These are phyloP conservation scores for Adelges cooleyi DNA, from an alignment of 1,140 invertebrate genomes.

Conservation along the genomic window DNA sequence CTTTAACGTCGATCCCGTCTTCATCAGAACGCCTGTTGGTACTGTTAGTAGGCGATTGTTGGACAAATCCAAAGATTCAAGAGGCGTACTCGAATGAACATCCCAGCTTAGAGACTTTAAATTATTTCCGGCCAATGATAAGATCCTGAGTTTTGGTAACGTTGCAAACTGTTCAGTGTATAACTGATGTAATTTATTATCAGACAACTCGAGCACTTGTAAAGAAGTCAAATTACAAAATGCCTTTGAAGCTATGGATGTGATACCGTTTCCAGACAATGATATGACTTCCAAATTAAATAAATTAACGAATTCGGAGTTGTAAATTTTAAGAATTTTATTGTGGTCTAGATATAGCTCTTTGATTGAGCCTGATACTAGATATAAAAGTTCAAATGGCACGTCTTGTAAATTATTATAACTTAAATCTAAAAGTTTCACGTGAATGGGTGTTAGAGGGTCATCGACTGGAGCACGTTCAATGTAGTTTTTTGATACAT, in stretches of 20 bases:
- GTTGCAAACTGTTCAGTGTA: constrained; percentile 73
- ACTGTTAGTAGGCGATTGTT: constrained; percentile 65
- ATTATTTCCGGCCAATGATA: constrained; percentile 65
- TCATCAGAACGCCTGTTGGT: constrained; percentile 55
- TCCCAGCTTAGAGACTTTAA: constrained; percentile 63
- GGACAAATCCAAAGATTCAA: constrained; percentile 69
- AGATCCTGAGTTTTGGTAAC: constrained; percentile 56
- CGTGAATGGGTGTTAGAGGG: constrained; percentile 38
- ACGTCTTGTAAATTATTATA: constrained; percentile 54
- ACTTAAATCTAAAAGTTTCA: constrained; percentile 58
- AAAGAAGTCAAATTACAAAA: constrained; percentile 59
- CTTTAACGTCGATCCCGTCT: constrained; percentile 60
- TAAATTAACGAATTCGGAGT: constrained; percentile 56
- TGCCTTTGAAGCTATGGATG: constrained; percentile 56
- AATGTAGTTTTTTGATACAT: constrained; percentile 58
- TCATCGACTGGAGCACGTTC: constrained; percentile 46
- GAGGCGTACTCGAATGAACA: constrained; percentile 62
- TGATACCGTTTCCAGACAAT: constrained; percentile 60
- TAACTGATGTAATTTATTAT: constrained; percentile 62
- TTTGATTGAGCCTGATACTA: constrained; percentile 48
- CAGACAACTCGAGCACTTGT: constrained; percentile 65
- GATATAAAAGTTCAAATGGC: constrained; percentile 50
- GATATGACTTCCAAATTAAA: constrained; percentile 58
- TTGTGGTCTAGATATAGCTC: constrained; percentile 63
- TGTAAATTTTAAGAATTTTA: constrained; percentile 53